Evolutionary conservation across 1,140 invertebrate species (phyloP).

Genomic region (Zaprionus ghesquierei): DNA sequence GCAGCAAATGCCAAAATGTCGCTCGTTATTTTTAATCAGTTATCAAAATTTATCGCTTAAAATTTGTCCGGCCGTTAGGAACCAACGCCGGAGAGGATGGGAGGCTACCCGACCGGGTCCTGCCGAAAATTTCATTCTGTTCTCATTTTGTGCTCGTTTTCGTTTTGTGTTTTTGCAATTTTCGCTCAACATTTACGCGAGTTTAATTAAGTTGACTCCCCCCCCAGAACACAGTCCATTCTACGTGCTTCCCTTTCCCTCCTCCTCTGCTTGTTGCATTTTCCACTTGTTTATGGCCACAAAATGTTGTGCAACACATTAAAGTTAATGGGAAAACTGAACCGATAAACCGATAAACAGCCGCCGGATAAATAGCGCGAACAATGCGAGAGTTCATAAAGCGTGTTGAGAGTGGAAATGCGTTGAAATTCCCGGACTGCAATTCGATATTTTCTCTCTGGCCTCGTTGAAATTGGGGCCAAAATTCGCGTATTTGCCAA

Average conservation of each 20-base stretch:
- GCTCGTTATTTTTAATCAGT: slow-evolving; percentile 78
- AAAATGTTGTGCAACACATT: slow-evolving; percentile 29
- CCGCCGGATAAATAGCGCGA: slow-evolving; percentile 13
- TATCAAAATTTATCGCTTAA: slow-evolving; percentile 66
- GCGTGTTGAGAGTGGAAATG: slow-evolving; percentile 14
- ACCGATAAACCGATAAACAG: slow-evolving; percentile 9
- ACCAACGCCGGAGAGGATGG: not conserved
- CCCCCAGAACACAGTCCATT: not conserved
- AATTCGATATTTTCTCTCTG: slow-evolving; percentile 30
- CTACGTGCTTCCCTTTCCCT: not conserved
- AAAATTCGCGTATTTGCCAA: slow-evolving; percentile 37
- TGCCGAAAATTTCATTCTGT: not conserved
- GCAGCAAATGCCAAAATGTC: slow-evolving; percentile 49
- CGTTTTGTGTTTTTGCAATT: slow-evolving; percentile 30
- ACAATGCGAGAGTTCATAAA: slow-evolving; percentile 37
- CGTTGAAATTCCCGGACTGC: slow-evolving; percentile 1
- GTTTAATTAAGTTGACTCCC: slow-evolving; percentile 44
- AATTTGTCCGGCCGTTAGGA: slow-evolving; percentile 53
- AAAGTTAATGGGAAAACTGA: slow-evolving; percentile 31
- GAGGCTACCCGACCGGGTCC: not conserved
- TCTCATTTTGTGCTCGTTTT: slow-evolving; percentile 29
- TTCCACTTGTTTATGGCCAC: slow-evolving; percentile 30
- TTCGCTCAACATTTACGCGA: slow-evolving; percentile 36
- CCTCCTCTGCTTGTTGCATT: slow-evolving; percentile 8
- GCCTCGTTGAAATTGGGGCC: not conserved